phyloP scores from a whole-genome alignment of 2,113 vertebrate genomes.

The Rattus norvegicus region DNA sequence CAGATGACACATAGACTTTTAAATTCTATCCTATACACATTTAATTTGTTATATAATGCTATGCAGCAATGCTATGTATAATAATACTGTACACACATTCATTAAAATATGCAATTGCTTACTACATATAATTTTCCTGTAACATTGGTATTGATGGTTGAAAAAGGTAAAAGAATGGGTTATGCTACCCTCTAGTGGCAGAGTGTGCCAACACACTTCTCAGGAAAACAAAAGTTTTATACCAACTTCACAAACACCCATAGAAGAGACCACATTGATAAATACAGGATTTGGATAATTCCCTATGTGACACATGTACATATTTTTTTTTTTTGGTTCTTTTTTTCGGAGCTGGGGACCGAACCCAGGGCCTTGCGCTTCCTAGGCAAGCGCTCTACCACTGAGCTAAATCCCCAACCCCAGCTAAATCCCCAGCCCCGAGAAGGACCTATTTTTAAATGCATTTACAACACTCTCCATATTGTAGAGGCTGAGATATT shows the following conservation, averaged over 20 bases:
- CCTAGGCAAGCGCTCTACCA: too few relatives aligned
- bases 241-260: background rate
- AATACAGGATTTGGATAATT: background rate
- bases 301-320: background rate
- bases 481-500: background rate
- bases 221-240: background rate
- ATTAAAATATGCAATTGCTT: background rate
- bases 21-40: background rate
- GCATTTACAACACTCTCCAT: background rate
- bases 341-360: too few relatives aligned
- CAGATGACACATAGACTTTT: background rate
- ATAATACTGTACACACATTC: background rate
- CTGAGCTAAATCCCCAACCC: too few relatives aligned
- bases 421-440: too few relatives aligned
- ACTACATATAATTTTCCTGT: background rate
- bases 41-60: background rate
- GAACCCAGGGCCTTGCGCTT: too few relatives aligned
- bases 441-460: too few relatives aligned
- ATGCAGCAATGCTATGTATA: background rate
- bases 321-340: background rate
- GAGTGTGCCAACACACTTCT: background rate
- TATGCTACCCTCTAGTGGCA: slow-evolving; percentile 73
- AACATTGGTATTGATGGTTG: background rate
- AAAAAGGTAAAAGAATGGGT: slow-evolving; percentile 64
- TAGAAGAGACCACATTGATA: background rate